Evolutionary conservation across 2,113 vertebrate genomes (phyloP), one percentile per base, ranked within the genome.

Genomic region (Corythaixoides concolor): DNA sequence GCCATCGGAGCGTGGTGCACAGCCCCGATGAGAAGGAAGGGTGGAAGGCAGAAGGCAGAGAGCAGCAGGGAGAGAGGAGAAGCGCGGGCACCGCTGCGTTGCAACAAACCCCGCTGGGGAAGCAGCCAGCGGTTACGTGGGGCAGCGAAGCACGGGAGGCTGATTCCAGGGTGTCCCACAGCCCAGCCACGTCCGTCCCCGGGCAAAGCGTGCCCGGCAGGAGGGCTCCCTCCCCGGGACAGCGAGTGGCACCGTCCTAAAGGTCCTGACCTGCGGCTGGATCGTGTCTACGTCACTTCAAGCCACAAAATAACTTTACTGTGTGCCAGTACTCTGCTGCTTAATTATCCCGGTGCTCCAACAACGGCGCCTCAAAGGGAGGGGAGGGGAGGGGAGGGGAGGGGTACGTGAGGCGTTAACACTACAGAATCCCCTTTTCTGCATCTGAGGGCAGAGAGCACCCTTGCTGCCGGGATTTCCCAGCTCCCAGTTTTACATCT

Each of bases 1-100:
- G 60, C 5, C 24, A 85, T 45, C 85, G 37, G 74, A 96, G 85
- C 69, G 85, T 82, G 45, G 87, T 33, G 64, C 76, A 90, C 84
- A 78, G 86, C 84, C 91, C 95, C 50, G 83, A 88, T 22, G 68
- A 89, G 89, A 89, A 80, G 23, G 39, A 78, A 41, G 11, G 0
- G 3, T 32, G 52, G 80, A 90, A 93, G 94, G 95, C 88, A 93
- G 86, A 77, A 92, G 89, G 76, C 69, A 28, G 68, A 63, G 55
- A 75, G 79, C 8, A 12, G 74, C 45, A 28, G 10, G 35, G 70
- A 45, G 70, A 45, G 12, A 32, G 59, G 39, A 69, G 62, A 76
- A 76, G 84, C 7, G 14, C 59, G 55, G 63, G 81, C 28, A 33
- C 62, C 0, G 0, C 47, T 27, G 78, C 22, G 37, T 49, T 30